phyloP scores from a whole-genome alignment of 2,113 vertebrate genomes.

The Calidris pugnax region DNA sequence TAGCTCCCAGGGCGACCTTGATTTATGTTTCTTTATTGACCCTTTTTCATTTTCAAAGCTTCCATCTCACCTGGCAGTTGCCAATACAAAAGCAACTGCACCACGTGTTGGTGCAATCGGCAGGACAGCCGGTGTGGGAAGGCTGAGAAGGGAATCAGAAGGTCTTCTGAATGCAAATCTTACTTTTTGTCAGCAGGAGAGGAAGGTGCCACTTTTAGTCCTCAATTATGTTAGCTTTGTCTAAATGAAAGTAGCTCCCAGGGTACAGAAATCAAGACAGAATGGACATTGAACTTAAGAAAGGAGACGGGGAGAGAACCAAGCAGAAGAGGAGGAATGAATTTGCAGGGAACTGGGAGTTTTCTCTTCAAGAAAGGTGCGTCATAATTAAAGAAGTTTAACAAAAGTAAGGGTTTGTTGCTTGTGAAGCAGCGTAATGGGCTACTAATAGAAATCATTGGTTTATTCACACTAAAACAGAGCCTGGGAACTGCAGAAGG shows the following conservation, averaged over 20 bases:
- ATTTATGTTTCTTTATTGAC: not conserved
- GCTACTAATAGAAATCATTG: not conserved
- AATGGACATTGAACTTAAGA: not conserved
- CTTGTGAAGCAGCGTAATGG: not conserved
- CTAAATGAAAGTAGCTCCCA: not conserved
- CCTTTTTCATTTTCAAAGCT: not conserved
- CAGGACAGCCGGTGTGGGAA: not conserved
- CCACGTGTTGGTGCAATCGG: not conserved
- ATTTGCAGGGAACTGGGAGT: not conserved
- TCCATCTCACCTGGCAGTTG: not conserved
- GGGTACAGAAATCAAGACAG: not conserved
- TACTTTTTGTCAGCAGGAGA: not conserved
- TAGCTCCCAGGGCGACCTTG: not conserved
- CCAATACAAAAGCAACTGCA: not conserved
- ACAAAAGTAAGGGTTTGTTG: not conserved
- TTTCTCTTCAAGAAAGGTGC: not conserved
- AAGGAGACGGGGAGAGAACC: not conserved
- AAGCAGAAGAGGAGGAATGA: not conserved
- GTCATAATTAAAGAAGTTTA: not conserved
- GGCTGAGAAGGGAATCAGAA: not conserved
- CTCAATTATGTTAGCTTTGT: not conserved
- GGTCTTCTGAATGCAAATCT: not conserved
- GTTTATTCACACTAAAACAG: not conserved
- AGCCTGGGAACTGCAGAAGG: not conserved
- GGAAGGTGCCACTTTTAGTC: not conserved